A percentile compares a stretch with the other conserved stretches of the same genome.
Evolutionary conservation across 2,888 invertebrate species (phyloP).

Genomic region (Chalcosyrphus nemorum): DNA sequence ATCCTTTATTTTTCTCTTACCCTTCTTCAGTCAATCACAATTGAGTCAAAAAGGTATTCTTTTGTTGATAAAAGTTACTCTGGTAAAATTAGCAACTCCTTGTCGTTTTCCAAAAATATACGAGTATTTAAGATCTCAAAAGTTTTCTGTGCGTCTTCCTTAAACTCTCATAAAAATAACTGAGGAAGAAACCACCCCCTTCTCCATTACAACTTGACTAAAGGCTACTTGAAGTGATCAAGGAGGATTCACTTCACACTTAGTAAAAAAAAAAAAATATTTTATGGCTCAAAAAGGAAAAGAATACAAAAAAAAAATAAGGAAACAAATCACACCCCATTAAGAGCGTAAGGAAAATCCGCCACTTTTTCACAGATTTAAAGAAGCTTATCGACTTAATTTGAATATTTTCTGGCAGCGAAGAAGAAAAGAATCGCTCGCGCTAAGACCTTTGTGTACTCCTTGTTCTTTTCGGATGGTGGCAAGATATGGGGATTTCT

Average conservation of each 20-base stretch:
- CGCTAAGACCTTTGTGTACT: conserved; percentile 53
- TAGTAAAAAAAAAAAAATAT: conserved; percentile 80
- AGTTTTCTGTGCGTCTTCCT: conserved; percentile 41
- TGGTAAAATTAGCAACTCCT: conserved; percentile 41
- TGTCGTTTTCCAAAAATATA: conserved; percentile 4
- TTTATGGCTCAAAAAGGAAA: conserved; percentile 77
- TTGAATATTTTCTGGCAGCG: conserved; percentile 68
- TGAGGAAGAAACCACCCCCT: conserved; percentile 42
- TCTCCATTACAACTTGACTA: conserved; percentile 77
- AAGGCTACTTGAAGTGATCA: conserved; percentile 77
- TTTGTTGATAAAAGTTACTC: conserved; percentile 23
- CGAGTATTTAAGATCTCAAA: conserved; percentile 25
- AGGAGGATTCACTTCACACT: conserved; percentile 82
- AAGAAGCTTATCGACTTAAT: conserved; percentile 80
- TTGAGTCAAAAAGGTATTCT: not conserved
- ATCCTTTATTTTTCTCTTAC: not conserved
- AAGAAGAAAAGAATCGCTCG: conserved; percentile 58
- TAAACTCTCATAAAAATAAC: conserved; percentile 56
- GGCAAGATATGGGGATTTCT: conserved; percentile 42
- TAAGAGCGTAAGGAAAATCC: conserved; percentile 74
- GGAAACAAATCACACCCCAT: conserved; percentile 72
- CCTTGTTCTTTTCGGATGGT: conserved; percentile 25
- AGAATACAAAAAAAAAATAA: conserved; percentile 36
- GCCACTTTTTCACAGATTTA: conserved; percentile 81
- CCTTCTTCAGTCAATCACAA: not conserved